These are phyloP conservation scores for Columba janthina DNA, from an alignment of 2,113 vertebrate genomes.

Conservation along the genomic window DNA sequence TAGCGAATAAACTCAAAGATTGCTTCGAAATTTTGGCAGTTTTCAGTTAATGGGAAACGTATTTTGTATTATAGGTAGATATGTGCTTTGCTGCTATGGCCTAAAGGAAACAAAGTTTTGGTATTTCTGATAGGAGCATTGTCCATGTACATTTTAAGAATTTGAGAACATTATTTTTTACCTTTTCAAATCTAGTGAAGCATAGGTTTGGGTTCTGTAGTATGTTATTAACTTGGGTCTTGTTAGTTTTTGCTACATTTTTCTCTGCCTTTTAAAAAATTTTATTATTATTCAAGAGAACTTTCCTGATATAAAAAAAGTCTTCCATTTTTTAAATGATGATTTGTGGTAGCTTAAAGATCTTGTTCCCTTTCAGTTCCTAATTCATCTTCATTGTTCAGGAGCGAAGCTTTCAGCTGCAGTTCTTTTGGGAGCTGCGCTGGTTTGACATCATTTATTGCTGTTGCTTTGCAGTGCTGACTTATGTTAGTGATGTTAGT, in stretches of 20 bases:
- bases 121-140: neutral
- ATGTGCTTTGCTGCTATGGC: neutral
- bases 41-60: neutral
- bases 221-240: neutral
- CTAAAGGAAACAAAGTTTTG: neutral
- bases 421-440: neutral
- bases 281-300: neutral
- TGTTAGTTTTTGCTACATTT: neutral
- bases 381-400: neutral
- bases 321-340: neutral
- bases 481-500: neutral
- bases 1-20: neutral
- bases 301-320: neutral
- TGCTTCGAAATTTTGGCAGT: neutral
- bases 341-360: neutral
- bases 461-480: neutral
- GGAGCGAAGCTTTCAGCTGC: neutral
- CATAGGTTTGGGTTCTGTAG: neutral
- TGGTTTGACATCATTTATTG: neutral
- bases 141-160: neutral
- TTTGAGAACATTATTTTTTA: neutral
- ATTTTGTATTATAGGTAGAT: neutral
- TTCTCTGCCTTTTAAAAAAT: neutral
- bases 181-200: neutral
- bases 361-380: neutral